Conservation (phyloP, 2,797 vertebrate genomes). For the Pelobates cultripes region DNA sequence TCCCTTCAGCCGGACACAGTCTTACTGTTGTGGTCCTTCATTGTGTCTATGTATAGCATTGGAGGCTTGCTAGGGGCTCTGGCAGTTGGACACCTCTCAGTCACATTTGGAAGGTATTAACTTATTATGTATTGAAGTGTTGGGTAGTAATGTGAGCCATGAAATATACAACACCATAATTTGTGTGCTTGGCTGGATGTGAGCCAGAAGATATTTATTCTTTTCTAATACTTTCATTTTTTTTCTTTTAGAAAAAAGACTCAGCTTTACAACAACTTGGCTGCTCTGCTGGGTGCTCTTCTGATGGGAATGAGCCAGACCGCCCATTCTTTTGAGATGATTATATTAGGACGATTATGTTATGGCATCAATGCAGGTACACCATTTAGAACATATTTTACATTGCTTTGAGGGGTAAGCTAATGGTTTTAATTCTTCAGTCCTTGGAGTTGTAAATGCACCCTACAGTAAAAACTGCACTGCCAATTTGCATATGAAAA, state of each 20-base stretch:
- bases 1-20: conserved; percentile 62
- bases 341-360: conserved; percentile 77
- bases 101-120: conserved; percentile 77
- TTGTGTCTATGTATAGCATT: conserved; percentile 73
- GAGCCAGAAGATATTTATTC: no score
- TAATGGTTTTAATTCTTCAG: no score
- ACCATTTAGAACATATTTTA: background rate
- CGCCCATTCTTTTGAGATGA: conserved; percentile 81
- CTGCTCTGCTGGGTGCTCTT: conserved; percentile 65
- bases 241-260: conserved; percentile 76
- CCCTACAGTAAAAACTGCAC: no score
- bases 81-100: conserved; percentile 66
- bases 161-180: background rate
- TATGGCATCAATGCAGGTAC: conserved; percentile 76
- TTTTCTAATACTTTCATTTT: no score
- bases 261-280: conserved; percentile 69
- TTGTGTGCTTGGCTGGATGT: no score
- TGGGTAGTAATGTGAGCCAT: background rate
- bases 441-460: no score
- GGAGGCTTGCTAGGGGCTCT: conserved; percentile 76
- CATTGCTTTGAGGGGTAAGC: no score
- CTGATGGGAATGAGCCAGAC: conserved; percentile 75
- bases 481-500: no score
- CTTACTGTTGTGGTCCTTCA: conserved; percentile 79
- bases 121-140: conserved; percentile 10